phyloP scores from a whole-genome alignment of 2,888 invertebrate species.

The Siphlonurus alternatus region DNA sequence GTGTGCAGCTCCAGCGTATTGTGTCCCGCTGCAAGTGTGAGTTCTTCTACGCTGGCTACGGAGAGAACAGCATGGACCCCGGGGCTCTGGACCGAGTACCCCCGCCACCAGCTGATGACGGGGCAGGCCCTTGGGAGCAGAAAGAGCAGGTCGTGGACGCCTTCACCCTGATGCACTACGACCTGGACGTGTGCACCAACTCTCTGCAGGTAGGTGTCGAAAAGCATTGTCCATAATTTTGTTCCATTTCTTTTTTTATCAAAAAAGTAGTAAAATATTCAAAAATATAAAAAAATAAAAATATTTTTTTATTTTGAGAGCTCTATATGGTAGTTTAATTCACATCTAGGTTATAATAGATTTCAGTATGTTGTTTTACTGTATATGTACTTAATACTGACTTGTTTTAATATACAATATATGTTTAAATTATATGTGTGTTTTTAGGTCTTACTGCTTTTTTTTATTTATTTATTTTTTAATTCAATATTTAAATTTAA shows the following conservation, averaged over 20 bases:
- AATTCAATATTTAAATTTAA: no score
- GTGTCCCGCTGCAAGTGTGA: slow-evolving; percentile 96
- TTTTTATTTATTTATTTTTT: no score
- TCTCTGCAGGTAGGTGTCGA: slow-evolving; percentile 48
- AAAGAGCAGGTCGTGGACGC: slow-evolving; percentile 85
- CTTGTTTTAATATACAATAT: no score
- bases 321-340: not conserved
- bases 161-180: slow-evolving; percentile 95
- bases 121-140: slow-evolving; percentile 56
- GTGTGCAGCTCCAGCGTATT: slow-evolving; percentile 76
- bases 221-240: no score
- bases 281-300: no score
- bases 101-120: slow-evolving; percentile 44
- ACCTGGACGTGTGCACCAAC: slow-evolving; percentile 94
- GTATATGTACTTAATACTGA: no score
- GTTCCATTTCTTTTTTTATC: not conserved
- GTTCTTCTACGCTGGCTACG: slow-evolving; percentile 92
- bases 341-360: not conserved
- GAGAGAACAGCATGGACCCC: slow-evolving; percentile 58
- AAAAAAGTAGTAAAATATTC: not conserved
- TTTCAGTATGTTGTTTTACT: no score
- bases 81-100: slow-evolving; percentile 43
- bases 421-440: no score
- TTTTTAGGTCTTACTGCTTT: no score
- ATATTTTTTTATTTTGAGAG: not conserved